A percentile compares a stretch with the other conserved stretches of the same genome.
phyloP scores from a whole-genome alignment of 35 echinoderm and acorn worm species.

The Apostichopus californicus region DNA sequence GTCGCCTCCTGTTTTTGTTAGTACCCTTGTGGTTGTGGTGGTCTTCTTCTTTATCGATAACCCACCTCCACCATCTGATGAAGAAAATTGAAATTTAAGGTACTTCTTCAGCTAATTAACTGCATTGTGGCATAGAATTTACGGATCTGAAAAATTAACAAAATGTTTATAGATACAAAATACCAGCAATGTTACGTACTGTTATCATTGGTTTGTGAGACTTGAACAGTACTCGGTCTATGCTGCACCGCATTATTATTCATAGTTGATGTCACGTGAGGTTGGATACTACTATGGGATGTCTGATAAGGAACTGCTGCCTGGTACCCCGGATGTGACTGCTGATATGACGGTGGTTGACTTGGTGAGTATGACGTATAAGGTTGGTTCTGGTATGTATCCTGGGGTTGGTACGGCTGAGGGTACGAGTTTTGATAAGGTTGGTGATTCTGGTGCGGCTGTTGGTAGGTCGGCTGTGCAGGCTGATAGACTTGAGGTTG shows the following conservation, averaged over 20 bases:
- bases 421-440: background rate
- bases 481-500: slow-evolving; percentile 27
- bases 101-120: too few species aligned
- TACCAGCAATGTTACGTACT: background rate
- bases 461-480: slow-evolving; percentile 20
- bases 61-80: slow-evolving; percentile 33
- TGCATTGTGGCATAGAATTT: too few species aligned
- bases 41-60: slow-evolving; percentile 57
- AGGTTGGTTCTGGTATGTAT: background rate
- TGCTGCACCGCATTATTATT: background rate
- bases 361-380: too few species aligned
- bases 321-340: background rate
- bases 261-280: slow-evolving; percentile 3
- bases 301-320: background rate
- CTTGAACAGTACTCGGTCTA: background rate
- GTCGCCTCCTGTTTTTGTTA: slow-evolving; percentile 66
- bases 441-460: background rate
- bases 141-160: too few species aligned
- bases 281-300: background rate
- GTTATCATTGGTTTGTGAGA: background rate
- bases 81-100: background rate
- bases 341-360: background rate
- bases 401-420: slow-evolving; percentile 2
- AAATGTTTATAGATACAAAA: too few species aligned
- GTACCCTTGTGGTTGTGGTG: slow-evolving; percentile 64